These are phyloP conservation scores for Cyprinodon brontotheroides DNA, from an alignment of 2,113 vertebrate species.

Conservation along the genomic window DNA sequence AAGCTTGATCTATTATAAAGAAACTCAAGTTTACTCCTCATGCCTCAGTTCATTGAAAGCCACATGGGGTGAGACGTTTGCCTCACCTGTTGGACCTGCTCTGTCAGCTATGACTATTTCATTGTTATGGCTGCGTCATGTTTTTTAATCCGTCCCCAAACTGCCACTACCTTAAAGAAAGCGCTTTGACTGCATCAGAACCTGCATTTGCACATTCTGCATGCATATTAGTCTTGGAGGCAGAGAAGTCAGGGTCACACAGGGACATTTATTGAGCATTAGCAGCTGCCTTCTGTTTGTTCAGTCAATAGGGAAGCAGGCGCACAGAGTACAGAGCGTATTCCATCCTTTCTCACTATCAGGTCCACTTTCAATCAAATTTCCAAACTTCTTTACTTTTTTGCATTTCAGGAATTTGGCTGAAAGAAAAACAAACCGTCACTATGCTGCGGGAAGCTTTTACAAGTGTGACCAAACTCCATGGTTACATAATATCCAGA, in stretches of 20 bases:
- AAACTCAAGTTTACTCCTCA: constrained; percentile 2
- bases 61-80: constrained; percentile 46
- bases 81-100: constrained; percentile 81
- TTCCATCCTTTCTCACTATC: constrained; percentile 16
- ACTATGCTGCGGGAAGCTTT: constrained; percentile 84
- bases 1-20: neutral
- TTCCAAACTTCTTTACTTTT: neutral
- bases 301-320: constrained; percentile 52
- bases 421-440: constrained; percentile 25
- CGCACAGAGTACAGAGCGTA: constrained; percentile 15
- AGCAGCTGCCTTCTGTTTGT: constrained; percentile 78
- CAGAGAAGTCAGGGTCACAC: constrained; percentile 4
- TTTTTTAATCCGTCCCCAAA: constrained; percentile 20
- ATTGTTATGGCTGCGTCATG: constrained; percentile 32
- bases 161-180: neutral
- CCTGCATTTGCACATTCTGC: neutral
- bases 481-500: constrained; percentile 80
- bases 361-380: neutral
- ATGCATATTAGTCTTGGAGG: constrained; percentile 5
- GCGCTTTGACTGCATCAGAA: neutral
- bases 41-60: constrained; percentile 16
- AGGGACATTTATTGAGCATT: constrained; percentile 44
- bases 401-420: constrained; percentile 24
- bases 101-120: constrained; percentile 50
- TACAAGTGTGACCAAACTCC: constrained; percentile 73